A percentile compares a stretch with the other conserved stretches of the same genome.
phyloP scores from a whole-genome alignment of 2,888 invertebrate species.

The Ophonus ardosiacus region DNA sequence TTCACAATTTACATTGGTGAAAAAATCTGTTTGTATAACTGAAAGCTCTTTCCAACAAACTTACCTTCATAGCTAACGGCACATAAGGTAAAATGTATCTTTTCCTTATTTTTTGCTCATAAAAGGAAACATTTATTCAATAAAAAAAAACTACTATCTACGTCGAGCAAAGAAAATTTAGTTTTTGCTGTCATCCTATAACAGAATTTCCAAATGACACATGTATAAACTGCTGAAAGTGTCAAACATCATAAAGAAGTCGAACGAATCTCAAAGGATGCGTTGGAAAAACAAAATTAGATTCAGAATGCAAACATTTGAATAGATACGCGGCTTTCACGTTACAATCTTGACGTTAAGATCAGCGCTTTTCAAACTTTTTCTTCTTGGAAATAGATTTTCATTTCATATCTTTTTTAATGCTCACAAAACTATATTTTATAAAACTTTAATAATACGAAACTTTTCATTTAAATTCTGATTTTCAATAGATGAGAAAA shows the following conservation, averaged over 20 bases:
- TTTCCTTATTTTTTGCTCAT: neutral
- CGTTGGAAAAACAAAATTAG: conserved; percentile 24
- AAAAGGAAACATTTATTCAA: neutral
- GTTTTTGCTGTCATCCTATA: neutral
- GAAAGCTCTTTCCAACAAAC: neutral
- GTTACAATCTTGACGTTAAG: conserved; percentile 34
- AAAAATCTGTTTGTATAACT: neutral
- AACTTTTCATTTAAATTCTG: neutral
- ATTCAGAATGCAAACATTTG: conserved; percentile 31
- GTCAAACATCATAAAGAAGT: conserved; percentile 47
- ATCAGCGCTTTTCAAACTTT: conserved; percentile 9
- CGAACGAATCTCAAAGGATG: conserved; percentile 14
- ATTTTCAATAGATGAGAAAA: neutral
- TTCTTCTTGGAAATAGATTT: neutral
- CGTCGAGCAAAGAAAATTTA: neutral
- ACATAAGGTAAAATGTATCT: neutral
- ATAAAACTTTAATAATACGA: neutral
- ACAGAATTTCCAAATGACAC: neutral
- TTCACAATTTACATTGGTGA: neutral
- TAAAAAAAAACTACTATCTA: neutral
- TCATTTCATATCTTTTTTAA: neutral
- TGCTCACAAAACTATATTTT: neutral
- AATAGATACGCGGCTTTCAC: conserved; percentile 23
- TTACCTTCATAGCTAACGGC: neutral
- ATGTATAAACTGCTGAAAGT: conserved; percentile 5